Conservation (phyloP, 1,140 invertebrate genomes). For the Tigriopus japonicus region DNA sequence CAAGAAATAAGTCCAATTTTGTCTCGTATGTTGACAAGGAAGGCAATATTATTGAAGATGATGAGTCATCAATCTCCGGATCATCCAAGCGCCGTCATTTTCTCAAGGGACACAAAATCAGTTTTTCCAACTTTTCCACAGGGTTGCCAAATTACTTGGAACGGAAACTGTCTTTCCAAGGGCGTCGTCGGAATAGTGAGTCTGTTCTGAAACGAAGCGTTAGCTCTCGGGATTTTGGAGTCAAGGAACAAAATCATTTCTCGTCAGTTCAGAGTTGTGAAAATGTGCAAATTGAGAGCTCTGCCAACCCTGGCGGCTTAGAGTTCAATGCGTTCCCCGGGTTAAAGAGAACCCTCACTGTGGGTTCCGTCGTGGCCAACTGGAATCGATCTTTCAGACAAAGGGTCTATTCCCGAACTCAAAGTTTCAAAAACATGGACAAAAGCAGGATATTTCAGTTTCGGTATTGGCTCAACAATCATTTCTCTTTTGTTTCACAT, state of each 20-base stretch:
- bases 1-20: background rate
- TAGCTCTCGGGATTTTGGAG: background rate
- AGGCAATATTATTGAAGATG: background rate
- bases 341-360: slow-evolving; percentile 1
- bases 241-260: background rate
- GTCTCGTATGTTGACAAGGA: background rate
- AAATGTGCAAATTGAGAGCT: background rate
- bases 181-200: background rate
- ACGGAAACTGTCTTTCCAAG: background rate
- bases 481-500: background rate
- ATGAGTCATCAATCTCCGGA: background rate
- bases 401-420: background rate
- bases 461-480: background rate
- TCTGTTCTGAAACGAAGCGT: background rate
- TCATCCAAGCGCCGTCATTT: too few relatives aligned
- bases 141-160: too few relatives aligned
- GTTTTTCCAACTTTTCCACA: too few relatives aligned
- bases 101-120: too few relatives aligned
- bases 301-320: background rate
- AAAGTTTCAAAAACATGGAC: slow-evolving; percentile 1
- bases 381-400: slow-evolving; percentile 2
- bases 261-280: background rate
- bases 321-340: background rate
- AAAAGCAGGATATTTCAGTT: background rate
- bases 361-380: slow-evolving; percentile 1